Evolutionary conservation across 2,888 invertebrate species (phyloP), one percentile per base, ranked within the genome.

Genomic region (Cyaniris semiargus): DNA sequence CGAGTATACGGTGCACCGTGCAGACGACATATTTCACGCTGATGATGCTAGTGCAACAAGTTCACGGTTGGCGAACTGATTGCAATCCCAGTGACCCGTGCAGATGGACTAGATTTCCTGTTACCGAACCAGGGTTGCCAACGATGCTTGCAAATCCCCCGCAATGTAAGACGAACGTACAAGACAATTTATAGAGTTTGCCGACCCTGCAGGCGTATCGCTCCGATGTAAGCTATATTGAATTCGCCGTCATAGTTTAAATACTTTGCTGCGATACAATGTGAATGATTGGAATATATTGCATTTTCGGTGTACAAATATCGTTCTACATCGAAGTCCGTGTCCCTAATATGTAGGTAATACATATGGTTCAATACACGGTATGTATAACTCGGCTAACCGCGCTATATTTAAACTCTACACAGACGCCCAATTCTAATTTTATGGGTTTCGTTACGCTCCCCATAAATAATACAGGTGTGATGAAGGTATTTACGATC

Each of bases 61-160:
- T 84, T 86, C 82, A 84, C 85, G 85, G 86, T 86, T 80, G 83
- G 84, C 86, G 85, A 84, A 84, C 87, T 81, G 83, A 86, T 85
- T 86, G 83, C 83, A 82, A 83, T 85, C 83, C 83, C 87, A 88
- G 82, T 89, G 87, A 89, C 86, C 88, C 87, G 87, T 90, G 86
- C 83, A 88, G 86, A 87, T 89, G 90, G 86, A 88, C 88, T 88
- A 88, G 88, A 89, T 89, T 89, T 89, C 87, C 88, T 87, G 88
- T 85, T 85, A 85, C 85, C 85, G 83, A 84, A 85, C 83, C 82
- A 81, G 84, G 66, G 66, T 18, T 66, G 66, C 66, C 27, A 31
- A 15, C 66, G 27, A 66, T 31, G 4, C 6, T 31, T 6, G 6
- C 6, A 27, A 15, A 15, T 66, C 27, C 18, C 66, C 31, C 15